A percentile compares a stretch with the other conserved stretches of the same genome.
phyloP scores from a whole-genome alignment of 1,140 invertebrate species.

The Hermatobates lingyangjiaoensis region DNA sequence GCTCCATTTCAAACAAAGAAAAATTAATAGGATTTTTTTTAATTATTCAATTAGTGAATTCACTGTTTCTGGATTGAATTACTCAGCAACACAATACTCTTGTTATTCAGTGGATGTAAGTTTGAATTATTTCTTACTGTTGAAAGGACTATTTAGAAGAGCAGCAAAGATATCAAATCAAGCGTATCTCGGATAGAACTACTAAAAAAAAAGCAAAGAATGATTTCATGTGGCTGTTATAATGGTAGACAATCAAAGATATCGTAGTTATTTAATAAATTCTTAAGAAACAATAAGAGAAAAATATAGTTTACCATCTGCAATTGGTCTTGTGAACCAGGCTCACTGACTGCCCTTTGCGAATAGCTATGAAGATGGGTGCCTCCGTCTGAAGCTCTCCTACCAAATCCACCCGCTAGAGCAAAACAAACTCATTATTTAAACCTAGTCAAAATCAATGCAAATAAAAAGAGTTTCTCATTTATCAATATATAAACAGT shows the following conservation, averaged over 20 bases:
- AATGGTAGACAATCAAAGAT: neutral
- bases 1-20: too few relatives aligned
- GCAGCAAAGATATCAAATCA: too few relatives aligned
- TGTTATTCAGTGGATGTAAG: too few relatives aligned
- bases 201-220: too few relatives aligned
- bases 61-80: too few relatives aligned
- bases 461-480: neutral
- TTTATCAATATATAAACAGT: neutral
- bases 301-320: slow-evolving; percentile 24
- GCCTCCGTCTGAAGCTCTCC: slow-evolving; percentile 87
- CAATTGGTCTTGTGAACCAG: slow-evolving; percentile 39
- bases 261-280: too few relatives aligned
- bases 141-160: too few relatives aligned
- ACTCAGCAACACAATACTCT: too few relatives aligned
- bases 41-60: too few relatives aligned
- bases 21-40: too few relatives aligned
- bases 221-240: neutral
- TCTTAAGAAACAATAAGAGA: slow-evolving; percentile 5
- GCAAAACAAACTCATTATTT: neutral
- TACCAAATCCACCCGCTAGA: slow-evolving; percentile 55
- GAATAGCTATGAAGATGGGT: slow-evolving; percentile 73
- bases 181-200: too few relatives aligned
- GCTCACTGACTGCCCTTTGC: slow-evolving; percentile 41
- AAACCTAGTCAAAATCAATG: neutral
- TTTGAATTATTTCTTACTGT: too few relatives aligned